These are phyloP conservation scores for Alentia gelatinosa DNA, from an alignment of 2,888 invertebrate genomes.

Conservation along the genomic window DNA sequence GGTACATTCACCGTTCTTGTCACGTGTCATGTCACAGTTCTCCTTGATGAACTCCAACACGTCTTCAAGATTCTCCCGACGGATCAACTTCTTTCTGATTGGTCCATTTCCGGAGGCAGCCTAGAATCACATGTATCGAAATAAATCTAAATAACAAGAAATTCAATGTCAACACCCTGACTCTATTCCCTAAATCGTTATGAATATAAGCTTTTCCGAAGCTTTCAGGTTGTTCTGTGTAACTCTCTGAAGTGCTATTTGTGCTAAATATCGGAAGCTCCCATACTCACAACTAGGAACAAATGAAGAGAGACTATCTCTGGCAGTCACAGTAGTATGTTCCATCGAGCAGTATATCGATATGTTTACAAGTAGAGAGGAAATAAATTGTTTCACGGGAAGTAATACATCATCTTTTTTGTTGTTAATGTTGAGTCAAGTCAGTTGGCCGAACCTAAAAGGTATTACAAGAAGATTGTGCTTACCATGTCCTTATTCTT, in stretches of 20 bases:
- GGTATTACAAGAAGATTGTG: neutral
- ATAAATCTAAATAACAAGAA: neutral
- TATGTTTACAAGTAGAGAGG: neutral
- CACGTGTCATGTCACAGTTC: neutral
- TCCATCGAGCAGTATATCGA: neutral
- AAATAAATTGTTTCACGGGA: neutral
- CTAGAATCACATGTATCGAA: neutral
- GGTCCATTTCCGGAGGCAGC: neutral
- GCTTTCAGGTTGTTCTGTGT: neutral
- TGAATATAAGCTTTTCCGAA: neutral
- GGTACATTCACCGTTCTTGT: neutral
- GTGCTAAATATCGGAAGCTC: neutral
- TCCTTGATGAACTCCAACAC: neutral
- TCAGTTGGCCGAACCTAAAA: neutral
- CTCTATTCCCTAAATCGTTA: neutral
- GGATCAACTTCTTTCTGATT: neutral
- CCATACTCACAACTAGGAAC: neutral
- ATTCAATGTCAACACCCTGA: neutral
- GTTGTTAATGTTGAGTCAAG: neutral
- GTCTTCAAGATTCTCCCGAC: neutral
- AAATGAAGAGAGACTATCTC: neutral
- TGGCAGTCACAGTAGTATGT: neutral
- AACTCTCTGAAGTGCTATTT: no score
- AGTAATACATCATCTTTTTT: neutral
- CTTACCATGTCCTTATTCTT: neutral